Conservation (phyloP, 2,888 invertebrate species). For the Apotomis turbidana region DNA sequence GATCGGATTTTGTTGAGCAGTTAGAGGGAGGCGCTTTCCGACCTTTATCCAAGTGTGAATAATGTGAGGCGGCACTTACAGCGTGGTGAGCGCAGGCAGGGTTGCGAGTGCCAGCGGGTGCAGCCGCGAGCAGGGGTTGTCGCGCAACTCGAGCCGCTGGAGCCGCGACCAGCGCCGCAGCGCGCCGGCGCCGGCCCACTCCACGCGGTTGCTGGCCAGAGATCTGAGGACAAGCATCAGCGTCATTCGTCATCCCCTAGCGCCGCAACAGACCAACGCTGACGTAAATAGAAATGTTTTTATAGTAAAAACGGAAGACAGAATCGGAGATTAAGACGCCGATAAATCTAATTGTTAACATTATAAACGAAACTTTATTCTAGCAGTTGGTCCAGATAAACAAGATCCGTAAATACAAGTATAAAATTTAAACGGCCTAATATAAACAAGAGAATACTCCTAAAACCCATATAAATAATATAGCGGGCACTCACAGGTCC, state of each 20-base stretch:
- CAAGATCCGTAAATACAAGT: too few relatives aligned
- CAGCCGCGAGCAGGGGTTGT: constrained; percentile 90
- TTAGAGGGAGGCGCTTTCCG: constrained; percentile 78
- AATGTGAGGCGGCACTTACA: constrained; percentile 58
- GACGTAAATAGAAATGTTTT: too few relatives aligned
- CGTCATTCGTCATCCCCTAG: not conserved
- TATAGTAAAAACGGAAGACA: too few relatives aligned
- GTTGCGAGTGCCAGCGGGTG: constrained; percentile 89
- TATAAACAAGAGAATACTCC: too few relatives aligned
- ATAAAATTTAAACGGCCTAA: too few relatives aligned
- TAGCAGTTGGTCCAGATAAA: too few relatives aligned
- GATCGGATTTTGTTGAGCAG: constrained; percentile 93
- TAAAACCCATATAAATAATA: not conserved
- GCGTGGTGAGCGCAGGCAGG: constrained; percentile 85
- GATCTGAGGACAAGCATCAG: constrained; percentile 82
- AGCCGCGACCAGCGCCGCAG: constrained; percentile 88
- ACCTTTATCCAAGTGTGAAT: not conserved
- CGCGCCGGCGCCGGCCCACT: constrained; percentile 88
- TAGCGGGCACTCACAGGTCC: constrained; percentile 89
- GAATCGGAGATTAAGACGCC: too few relatives aligned
- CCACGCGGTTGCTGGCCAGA: constrained; percentile 92
- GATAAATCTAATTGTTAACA: too few relatives aligned
- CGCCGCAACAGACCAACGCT: too few relatives aligned
- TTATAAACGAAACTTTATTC: too few relatives aligned
- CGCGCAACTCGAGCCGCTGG: constrained; percentile 90